Base-by-base conservation (phyloP, 2,888 invertebrate genomes). In the Eristalinus sepulchralis region DNA sequence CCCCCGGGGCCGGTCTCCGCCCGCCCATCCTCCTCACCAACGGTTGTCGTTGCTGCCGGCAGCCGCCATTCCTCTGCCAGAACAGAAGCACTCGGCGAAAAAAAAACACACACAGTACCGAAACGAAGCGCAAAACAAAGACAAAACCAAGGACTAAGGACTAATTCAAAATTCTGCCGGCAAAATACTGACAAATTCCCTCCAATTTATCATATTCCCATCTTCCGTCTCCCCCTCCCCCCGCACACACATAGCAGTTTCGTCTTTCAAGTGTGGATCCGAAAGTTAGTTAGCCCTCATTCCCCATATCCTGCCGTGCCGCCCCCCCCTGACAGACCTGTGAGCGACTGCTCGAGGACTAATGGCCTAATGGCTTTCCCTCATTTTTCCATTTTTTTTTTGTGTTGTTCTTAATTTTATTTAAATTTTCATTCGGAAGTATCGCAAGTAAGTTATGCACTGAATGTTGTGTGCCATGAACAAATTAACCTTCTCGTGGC, bases 401-500 rank as follows among this genome's bases (percentile, higher is more conserved):
- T 20, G 17, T 59, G 68, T 77, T 68, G 66, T 77, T 55, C 62
- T 63, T 70, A 77, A 68, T 77, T 77, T 77, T 63, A 77, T 77
- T 77, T 70, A 70, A 70, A 62, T 68, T 68, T 63, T 20, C 68
- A 77, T 63, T 39, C 22, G 22, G 63, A 22, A 63, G 39, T 34
- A 66, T 27, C 66, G 10, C 47, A n/a, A 47, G 47, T 31, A 31
- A 13, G n/a, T 13, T 33, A 17, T n/a, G 55, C 59, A 60, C 47
- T 47, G 47, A 67, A 59, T 59, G 33, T 53, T 33, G 47, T 67
- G 47, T 33, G 47, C 47, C 24, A 24, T 57, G 57, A 62, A 70
- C 22, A 63, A 77, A 77, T 77, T 77, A 77, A 77, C 77, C 67
- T 77, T 55, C 64, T 66, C 57, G 22, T 5, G n/a, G 34, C 62